These are phyloP conservation scores for Poecilia latipinna DNA, from an alignment of 2,113 vertebrate species.

Conservation along the genomic window DNA sequence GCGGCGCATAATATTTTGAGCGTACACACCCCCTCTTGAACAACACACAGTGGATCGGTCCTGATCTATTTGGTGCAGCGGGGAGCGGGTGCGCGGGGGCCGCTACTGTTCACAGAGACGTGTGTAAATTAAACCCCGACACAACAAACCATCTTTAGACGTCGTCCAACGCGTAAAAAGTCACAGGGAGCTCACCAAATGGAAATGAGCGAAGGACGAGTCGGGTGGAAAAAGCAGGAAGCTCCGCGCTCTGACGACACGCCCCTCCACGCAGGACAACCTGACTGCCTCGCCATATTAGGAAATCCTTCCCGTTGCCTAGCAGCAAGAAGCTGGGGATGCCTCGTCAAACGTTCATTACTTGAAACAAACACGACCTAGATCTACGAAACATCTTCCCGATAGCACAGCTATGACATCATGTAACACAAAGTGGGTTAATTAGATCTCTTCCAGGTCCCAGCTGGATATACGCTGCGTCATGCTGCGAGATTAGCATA, in stretches of 20 bases:
- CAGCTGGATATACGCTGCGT: constrained; percentile 33
- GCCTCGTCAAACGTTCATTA: constrained; percentile 39
- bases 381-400: neutral
- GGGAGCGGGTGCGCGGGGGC: constrained; percentile 11
- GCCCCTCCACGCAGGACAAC: constrained; percentile 61
- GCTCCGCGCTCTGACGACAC: constrained; percentile 52
- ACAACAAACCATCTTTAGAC: neutral
- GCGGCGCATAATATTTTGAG: constrained; percentile 44
- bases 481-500: constrained; percentile 18
- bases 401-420: neutral
- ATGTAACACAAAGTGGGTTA: neutral
- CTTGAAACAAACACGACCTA: constrained; percentile 9
- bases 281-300: constrained; percentile 73
- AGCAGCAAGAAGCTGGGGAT: constrained; percentile 75
- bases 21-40: constrained; percentile 27
- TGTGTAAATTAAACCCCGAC: neutral
- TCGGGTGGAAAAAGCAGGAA: constrained; percentile 43
- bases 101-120: neutral
- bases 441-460: constrained; percentile 5
- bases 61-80: constrained; percentile 75
- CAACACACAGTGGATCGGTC: constrained; percentile 76
- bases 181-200: constrained; percentile 20
- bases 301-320: constrained; percentile 77
- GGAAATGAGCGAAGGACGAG: neutral
- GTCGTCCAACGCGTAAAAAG: neutral